phyloP scores from a whole-genome alignment of 2,888 invertebrate genomes.

The Rhaphigaster nebulosa region DNA sequence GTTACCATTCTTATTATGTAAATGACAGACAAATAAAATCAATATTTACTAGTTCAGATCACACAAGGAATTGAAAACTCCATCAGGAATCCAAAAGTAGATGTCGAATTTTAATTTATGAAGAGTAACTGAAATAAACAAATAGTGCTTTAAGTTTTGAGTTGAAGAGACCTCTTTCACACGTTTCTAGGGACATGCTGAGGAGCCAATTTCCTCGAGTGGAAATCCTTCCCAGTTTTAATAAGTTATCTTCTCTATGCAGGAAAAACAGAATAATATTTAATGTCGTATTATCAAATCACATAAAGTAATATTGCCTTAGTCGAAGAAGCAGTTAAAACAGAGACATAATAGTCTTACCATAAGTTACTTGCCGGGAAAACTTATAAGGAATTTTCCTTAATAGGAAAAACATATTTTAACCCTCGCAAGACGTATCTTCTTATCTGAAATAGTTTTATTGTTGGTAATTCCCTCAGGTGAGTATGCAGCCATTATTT shows the following conservation, averaged over 20 bases:
- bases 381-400: too few species aligned
- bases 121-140: background rate
- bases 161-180: background rate
- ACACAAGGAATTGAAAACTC: background rate
- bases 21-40: too few species aligned
- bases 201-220: background rate
- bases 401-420: too few species aligned
- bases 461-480: too few species aligned
- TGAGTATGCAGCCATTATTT: too few species aligned
- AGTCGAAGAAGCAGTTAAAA: background rate
- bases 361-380: too few species aligned
- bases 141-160: background rate
- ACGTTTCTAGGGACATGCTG: background rate
- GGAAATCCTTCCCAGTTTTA: background rate
- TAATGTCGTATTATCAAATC: background rate
- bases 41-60: background rate
- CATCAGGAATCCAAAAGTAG: background rate
- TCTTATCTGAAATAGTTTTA: too few species aligned
- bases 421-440: too few species aligned
- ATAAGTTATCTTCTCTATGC: background rate
- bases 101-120: background rate
- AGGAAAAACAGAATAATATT: background rate
- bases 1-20: too few species aligned
- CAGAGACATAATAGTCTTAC: background rate
- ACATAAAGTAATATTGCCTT: background rate